phyloP scores from a whole-genome alignment of 2,113 vertebrate species.

The Leuciscus idus region DNA sequence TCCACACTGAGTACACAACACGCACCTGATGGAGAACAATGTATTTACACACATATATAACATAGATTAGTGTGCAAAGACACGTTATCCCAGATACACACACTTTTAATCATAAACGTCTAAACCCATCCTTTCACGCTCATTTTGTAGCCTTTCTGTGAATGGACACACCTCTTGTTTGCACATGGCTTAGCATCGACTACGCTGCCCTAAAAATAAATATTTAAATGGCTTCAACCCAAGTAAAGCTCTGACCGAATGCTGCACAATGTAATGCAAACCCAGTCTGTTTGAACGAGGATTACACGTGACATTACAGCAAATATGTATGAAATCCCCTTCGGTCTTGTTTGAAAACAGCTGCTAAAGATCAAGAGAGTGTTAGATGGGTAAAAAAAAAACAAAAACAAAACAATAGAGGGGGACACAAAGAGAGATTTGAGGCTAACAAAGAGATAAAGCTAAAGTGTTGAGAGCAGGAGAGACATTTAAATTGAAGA shows the following conservation, averaged over 20 bases:
- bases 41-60: neutral
- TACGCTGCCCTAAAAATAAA: conserved; percentile 41
- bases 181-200: neutral
- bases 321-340: conserved; percentile 48
- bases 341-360: conserved; percentile 43
- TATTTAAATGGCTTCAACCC: conserved; percentile 10
- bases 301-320: conserved; percentile 43
- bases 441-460: conserved; percentile 4
- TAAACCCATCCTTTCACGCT: neutral
- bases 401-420: neutral
- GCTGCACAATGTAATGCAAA: conserved; percentile 7
- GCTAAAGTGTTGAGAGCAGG: neutral
- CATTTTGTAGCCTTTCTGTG: neutral
- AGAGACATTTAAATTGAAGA: neutral
- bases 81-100: neutral
- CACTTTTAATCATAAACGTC: conserved; percentile 20
- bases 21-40: conserved; percentile 81
- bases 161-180: conserved; percentile 27
- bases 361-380: conserved; percentile 30
- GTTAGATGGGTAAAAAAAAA: neutral
- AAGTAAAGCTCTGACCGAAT: conserved; percentile 26
- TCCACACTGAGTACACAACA: conserved; percentile 93
- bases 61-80: neutral
- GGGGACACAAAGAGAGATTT: neutral
- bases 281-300: conserved; percentile 36